Conservation (phyloP, 1,140 invertebrate species). For the Pogonomyrmex barbatus region DNA sequence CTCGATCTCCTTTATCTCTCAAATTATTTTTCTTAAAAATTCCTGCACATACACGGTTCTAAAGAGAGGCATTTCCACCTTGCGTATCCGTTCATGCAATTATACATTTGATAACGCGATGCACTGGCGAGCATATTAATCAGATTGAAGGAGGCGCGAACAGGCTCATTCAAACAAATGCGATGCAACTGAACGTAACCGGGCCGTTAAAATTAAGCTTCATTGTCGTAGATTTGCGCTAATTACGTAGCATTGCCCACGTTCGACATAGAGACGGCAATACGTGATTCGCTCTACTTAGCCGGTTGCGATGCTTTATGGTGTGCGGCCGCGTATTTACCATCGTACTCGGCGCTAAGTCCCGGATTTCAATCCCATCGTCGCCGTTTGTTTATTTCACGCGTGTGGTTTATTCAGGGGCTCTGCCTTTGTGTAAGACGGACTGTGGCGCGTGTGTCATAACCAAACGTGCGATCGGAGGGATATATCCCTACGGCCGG, state of each 20-base stretch:
- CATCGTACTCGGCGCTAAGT: not conserved
- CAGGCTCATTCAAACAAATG: not conserved
- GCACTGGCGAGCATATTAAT: not conserved
- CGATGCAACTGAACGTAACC: no score
- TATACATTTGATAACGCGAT: not conserved
- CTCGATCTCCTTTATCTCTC: not conserved
- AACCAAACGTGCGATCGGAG: slow-evolving; percentile 18
- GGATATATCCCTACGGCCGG: slow-evolving; percentile 28
- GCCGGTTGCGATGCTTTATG: not conserved
- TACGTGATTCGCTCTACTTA: not conserved
- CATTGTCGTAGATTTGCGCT: not conserved
- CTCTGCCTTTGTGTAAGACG: slow-evolving; percentile 42
- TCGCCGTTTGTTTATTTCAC: slow-evolving; percentile 39
- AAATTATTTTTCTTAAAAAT: not conserved
- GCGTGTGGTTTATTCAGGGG: slow-evolving; percentile 38
- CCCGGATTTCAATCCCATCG: slow-evolving; percentile 35
- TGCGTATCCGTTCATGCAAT: not conserved
- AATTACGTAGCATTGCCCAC: not conserved
- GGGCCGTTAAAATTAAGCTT: slow-evolving; percentile 14
- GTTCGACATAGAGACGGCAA: not conserved
- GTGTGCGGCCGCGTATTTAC: not conserved
- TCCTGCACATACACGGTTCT: not conserved
- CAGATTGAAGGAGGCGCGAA: not conserved
- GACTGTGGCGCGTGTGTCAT: slow-evolving; percentile 31
- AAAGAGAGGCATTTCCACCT: not conserved